A percentile compares a stretch with the other conserved stretches of the same genome.
Evolutionary conservation across 2,113 vertebrate genomes (phyloP).

Genomic region (Rhineura floridana): DNA sequence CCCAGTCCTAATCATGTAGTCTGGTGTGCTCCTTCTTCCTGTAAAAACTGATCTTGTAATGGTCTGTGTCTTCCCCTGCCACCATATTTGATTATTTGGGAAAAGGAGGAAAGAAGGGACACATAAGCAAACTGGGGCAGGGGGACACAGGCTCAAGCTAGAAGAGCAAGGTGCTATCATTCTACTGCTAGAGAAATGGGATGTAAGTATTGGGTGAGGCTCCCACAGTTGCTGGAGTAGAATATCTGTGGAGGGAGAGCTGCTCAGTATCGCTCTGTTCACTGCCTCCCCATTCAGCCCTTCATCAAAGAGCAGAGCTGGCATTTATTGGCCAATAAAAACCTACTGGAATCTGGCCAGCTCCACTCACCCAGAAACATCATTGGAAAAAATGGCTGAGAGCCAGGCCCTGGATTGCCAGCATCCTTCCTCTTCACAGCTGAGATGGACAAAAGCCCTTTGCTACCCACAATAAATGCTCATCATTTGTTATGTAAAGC

Average conservation of each 20-base stretch:
- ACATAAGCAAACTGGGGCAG: too few species aligned
- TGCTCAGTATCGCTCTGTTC: background rate
- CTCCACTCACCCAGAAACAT: slow-evolving; percentile 26
- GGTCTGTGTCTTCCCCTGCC: background rate
- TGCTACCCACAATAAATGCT: background rate
- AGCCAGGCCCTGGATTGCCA: background rate
- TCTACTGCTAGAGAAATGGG: background rate
- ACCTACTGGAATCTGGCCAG: slow-evolving; percentile 17
- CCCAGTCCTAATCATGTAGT: background rate
- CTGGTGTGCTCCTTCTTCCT: background rate
- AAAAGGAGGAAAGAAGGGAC: background rate
- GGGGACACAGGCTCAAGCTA: background rate
- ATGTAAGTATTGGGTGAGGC: background rate
- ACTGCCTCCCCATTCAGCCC: slow-evolving; percentile 3
- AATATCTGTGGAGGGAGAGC: background rate
- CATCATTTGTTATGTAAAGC: background rate
- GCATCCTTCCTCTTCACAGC: background rate
- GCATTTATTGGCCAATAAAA: slow-evolving; percentile 35
- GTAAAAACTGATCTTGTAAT: background rate
- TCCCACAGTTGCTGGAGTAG: background rate
- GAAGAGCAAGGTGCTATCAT: too few species aligned
- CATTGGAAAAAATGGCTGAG: background rate
- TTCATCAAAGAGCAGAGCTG: slow-evolving; percentile 14
- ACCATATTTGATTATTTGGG: background rate
- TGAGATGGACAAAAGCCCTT: background rate